These are phyloP conservation scores for Sarcophaga variegata DNA, from an alignment of 2,888 invertebrate species.

Conservation along the genomic window DNA sequence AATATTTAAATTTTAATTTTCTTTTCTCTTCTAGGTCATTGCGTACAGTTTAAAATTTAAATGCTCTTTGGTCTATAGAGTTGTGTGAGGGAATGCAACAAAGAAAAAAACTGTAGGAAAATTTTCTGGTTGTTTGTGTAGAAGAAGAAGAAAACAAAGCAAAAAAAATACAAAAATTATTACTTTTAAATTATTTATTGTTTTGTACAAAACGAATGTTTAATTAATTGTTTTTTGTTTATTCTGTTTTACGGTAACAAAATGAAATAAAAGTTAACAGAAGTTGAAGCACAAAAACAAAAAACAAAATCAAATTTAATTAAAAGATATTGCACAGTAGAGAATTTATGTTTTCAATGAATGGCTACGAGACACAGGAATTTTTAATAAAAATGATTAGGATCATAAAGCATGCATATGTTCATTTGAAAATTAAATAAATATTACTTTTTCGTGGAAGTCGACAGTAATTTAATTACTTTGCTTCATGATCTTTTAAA, in stretches of 20 bases:
- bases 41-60: background rate
- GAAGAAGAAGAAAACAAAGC: background rate
- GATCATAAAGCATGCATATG: too few species aligned
- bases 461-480: too few species aligned
- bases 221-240: background rate
- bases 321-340: too few species aligned
- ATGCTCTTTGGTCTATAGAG: background rate
- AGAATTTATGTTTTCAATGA: too few species aligned
- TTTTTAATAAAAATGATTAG: too few species aligned
- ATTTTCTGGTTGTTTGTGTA: background rate
- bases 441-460: too few species aligned
- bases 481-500: too few species aligned
- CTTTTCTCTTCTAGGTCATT: slow-evolving; percentile 1
- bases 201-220: slow-evolving; percentile 6
- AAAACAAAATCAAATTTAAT: too few species aligned
- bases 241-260: background rate
- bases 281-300: too few species aligned
- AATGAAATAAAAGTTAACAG: too few species aligned
- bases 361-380: too few species aligned
- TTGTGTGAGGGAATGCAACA: background rate
- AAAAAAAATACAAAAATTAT: background rate
- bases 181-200: slow-evolving; percentile 6
- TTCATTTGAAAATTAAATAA: too few species aligned
- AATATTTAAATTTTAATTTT: slow-evolving; percentile 11
- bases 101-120: background rate